These are phyloP conservation scores for Ophioninae sp. DNA, from an alignment of 2,888 invertebrate genomes.

Conservation along the genomic window DNA sequence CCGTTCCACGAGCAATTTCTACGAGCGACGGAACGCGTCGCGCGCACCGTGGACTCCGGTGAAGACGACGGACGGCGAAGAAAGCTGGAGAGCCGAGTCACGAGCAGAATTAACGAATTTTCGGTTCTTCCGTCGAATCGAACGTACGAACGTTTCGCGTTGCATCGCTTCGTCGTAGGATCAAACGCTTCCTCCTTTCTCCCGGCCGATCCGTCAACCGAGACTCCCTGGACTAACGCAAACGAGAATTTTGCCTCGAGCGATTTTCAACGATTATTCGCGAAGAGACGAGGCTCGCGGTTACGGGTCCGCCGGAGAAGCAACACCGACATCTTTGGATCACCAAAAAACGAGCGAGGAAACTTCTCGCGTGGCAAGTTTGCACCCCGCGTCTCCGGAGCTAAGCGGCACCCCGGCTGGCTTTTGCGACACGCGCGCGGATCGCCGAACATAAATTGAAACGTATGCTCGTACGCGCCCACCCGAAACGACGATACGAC, in stretches of 20 bases:
- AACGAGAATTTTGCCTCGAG: conserved; percentile 46
- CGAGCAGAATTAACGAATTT: not conserved
- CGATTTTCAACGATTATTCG: conserved; percentile 57
- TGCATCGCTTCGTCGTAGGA: no score
- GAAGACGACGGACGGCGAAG: not conserved
- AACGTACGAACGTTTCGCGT: no score
- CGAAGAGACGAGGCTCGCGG: conserved; percentile 9
- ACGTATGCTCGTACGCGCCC: conserved; percentile 32
- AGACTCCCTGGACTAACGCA: conserved; percentile 11
- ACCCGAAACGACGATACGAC: conserved; percentile 67
- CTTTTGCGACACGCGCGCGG: conserved; percentile 25
- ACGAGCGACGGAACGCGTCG: not conserved
- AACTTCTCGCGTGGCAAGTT: not conserved
- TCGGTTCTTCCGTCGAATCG: not conserved
- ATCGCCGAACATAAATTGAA: conserved; percentile 1
- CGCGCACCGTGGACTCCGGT: not conserved
- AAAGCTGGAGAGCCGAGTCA: conserved; percentile 14
- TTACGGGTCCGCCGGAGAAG: conserved; percentile 7
- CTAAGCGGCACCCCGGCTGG: conserved; percentile 20
- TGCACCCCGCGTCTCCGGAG: conserved; percentile 17
- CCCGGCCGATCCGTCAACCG: conserved; percentile 10
- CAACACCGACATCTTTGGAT: no score
- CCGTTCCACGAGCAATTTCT: conserved; percentile 23
- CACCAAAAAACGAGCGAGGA: not conserved
- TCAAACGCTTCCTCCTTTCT: not conserved